Percentiles rank a stretch among this genome's conserved stretches.
These are phyloP conservation scores for Dasypus novemcinctus DNA, from an alignment of 2,113 vertebrate species.

Conservation along the genomic window DNA sequence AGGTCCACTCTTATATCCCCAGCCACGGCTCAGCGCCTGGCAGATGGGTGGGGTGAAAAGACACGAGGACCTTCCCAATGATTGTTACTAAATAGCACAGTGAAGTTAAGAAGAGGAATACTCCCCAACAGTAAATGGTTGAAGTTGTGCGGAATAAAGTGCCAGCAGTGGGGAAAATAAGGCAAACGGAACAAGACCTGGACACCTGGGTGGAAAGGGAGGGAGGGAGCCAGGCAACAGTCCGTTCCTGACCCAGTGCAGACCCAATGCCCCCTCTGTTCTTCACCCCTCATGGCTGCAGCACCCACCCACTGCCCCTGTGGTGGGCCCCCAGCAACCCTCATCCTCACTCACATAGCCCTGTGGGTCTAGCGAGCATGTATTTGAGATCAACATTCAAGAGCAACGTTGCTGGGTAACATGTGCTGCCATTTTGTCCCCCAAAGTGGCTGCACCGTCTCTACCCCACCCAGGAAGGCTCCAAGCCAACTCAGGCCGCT, in stretches of 20 bases:
- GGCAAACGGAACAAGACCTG: neutral
- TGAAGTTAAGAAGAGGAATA: neutral
- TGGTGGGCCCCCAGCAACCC: neutral
- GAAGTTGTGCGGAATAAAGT: neutral
- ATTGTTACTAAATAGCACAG: neutral
- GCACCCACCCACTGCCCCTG: neutral
- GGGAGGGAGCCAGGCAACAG: rapidly evolving
- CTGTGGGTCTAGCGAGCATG: neutral
- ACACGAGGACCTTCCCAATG: neutral
- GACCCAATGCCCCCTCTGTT: no score
- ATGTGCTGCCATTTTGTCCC: rapidly evolving
- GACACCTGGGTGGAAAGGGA: neutral
- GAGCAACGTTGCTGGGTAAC: rapidly evolving
- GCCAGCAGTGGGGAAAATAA: neutral
- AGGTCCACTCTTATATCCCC: no score
- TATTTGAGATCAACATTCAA: rapidly evolving
- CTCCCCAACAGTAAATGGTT: neutral
- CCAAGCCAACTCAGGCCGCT: neutral
- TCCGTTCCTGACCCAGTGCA: no score
- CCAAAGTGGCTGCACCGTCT: neutral
- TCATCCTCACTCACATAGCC: rapidly evolving
- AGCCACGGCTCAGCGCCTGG: rapidly evolving
- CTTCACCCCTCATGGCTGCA: no score
- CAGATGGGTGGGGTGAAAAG: rapidly evolving
- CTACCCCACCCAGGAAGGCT: neutral